Base-by-base conservation (phyloP, 1,140 invertebrate species). In the Geopemphigus sp. region DNA sequence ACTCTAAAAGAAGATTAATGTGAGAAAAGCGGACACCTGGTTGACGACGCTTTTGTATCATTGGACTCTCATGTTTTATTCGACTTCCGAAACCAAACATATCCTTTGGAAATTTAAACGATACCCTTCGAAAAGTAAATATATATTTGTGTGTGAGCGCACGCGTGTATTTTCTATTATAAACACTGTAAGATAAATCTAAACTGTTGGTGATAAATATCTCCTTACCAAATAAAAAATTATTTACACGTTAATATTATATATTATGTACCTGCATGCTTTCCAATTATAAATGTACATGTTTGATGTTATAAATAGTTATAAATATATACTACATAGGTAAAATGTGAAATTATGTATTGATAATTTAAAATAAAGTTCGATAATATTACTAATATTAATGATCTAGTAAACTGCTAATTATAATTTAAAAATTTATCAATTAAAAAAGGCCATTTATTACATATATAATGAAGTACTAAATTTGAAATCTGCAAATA, bases 21-120 rank as follows among this genome's bases (percentile, higher is more conserved):
- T 78, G 74, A 63, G 74, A 78, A 76, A 78, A 78, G 39, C 57
- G 74, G 74, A 78, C 74, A 78, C 74, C 74, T 78, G 74, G 54
- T 59, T 59, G 54, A 76, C 74, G 39, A 78, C 45, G 50, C 39
- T 22, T 45, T 26, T 57, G 22, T 61, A 61, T 15, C 57, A 78
- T 63, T 50, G 39, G 45, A 12, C 56, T 6, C 12, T 29, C 39
- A 61, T 61, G 39, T 78, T 78, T 78, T 61, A 78, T 78, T 78
- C 74, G 74, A 78, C 74, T 78, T 78, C n/a, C 57, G 57, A 78
- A 78, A 63, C 74, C 39, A 61, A 78, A 78, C 19, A 14, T 45
- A 5, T 47, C 45, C 22, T 17, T 50, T 78, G 14, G 17, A 78
- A 78, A 63, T 78, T 47, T 78, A 50, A 78, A 78, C 74, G 24